phyloP scores from a whole-genome alignment of 1,140 invertebrate species.

The Drosophila nasuta region DNA sequence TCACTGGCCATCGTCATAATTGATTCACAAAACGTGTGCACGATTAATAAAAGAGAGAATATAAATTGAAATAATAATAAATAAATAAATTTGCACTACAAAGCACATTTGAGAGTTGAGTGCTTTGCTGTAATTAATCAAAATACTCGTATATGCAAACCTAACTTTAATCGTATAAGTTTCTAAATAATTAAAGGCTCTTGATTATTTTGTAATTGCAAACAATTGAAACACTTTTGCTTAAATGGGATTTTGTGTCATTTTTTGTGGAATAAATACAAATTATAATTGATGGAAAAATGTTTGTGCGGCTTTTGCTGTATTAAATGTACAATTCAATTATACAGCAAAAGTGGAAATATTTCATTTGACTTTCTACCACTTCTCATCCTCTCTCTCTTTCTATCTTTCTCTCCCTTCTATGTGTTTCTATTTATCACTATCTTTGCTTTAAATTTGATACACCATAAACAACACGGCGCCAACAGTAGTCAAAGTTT shows the following conservation, averaged over 20 bases:
- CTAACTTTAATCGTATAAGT: not conserved
- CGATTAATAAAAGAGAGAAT: constrained; percentile 11
- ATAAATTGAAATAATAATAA: constrained; percentile 5
- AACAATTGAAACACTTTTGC: not conserved
- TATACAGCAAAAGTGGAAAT: not conserved
- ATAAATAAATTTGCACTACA: constrained; percentile 1
- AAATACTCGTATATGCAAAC: not conserved
- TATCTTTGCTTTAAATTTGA: constrained; percentile 55
- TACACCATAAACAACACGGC: constrained; percentile 67
- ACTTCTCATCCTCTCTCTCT: not conserved
- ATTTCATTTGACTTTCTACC: not conserved
- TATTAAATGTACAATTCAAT: constrained; percentile 17
- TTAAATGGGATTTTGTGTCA: no score
- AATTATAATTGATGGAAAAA: not conserved
- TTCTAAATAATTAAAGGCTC: not conserved
- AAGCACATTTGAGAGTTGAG: not conserved
- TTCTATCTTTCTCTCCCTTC: no score
- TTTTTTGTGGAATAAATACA: not conserved
- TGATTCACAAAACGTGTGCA: constrained; percentile 20
- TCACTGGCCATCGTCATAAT: constrained; percentile 35
- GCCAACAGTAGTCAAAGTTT: constrained; percentile 59
- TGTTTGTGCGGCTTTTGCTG: not conserved
- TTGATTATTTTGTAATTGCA: not conserved
- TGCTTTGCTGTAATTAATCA: not conserved
- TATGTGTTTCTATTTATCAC: not conserved